Conservation (phyloP, 2,113 vertebrate genomes). For the Noturus placidus region DNA sequence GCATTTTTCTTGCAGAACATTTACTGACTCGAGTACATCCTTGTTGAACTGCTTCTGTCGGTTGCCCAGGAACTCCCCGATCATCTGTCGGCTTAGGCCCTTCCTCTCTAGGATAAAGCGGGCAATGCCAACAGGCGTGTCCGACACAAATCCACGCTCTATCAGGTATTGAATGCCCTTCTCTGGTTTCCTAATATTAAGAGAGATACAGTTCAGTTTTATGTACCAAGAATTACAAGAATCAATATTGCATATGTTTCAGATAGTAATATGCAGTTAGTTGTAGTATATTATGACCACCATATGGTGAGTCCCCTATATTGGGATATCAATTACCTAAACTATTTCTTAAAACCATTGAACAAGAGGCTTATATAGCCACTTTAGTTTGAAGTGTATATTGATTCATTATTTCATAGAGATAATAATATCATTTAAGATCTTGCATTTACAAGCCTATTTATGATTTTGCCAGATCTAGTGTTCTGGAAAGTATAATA, state of each 20-base stretch:
- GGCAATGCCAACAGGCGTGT: conserved; percentile 90
- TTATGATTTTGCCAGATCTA: neutral
- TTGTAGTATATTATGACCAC: neutral
- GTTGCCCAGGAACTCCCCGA: conserved; percentile 94
- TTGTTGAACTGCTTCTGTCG: conserved; percentile 94
- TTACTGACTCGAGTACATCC: conserved; percentile 88
- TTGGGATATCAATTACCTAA: neutral
- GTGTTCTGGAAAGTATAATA: neutral
- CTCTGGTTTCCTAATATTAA: conserved; percentile 86
- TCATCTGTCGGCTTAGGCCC: conserved; percentile 94
- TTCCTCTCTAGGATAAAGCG: conserved; percentile 94
- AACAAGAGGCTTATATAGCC: neutral
- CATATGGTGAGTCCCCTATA: neutral
- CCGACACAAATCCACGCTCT: conserved; percentile 88
- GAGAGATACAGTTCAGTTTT: neutral
- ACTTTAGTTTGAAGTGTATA: neutral
- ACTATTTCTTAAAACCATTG: neutral
- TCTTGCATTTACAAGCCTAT: neutral
- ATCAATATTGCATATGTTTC: neutral
- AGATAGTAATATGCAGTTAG: neutral
- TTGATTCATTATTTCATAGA: neutral
- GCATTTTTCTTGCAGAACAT: neutral
- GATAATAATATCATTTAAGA: neutral
- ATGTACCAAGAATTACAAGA: neutral
- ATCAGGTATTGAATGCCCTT: conserved; percentile 97